Evolutionary conservation across 2,888 invertebrate genomes (phyloP), one percentile per base, ranked within the genome.

Genomic region (Ceraclea dissimilis): DNA sequence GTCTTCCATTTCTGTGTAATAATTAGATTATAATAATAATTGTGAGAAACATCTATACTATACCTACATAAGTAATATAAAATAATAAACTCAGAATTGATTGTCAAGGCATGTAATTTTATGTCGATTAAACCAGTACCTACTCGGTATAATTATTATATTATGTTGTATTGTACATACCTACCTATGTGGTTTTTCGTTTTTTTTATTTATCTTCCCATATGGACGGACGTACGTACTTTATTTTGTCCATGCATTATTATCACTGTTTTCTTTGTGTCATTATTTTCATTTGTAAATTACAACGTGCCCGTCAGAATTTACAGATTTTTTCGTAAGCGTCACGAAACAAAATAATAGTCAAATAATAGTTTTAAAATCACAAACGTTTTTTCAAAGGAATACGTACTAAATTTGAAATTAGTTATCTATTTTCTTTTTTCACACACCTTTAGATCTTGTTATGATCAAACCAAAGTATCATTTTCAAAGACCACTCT

Each of bases 1-100:
- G n/a, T 26, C 10, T 10, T 26, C 26, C 26, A 26, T 26, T 26
- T 4, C 26, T n/a, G n/a, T n/a, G 16, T 46, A 19, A 2, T 61
- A 61, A 61, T 61, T 60, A 61, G 61, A 60, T 61, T 61, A 59
- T 60, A 60, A 61, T 61, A 59, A 61, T 61, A 61, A 61, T 61
- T 59, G 59, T 61, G 59, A 58, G 59, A 61, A 58, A 10, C 21
- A 43, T 11, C 8, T 16, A 20, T n/a, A 13, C 18, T 52, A 22
- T 44, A 43, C 6, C 11, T 18, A 18, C 47, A 53, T 5, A 48
- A 33, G 21, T 13, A 17, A 44, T 52, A 19, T 20, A 16, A 17
- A 52, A 52, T 22, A 43, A 52, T 44, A n/a, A 19, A 11, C 13
- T 22, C 44, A 2, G 18, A 47, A 47, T 47, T n/a, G 6, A 19